A percentile compares a stretch with the other conserved stretches of the same genome.
Conservation (phyloP, 2,888 invertebrate species). For the Platypus cylindrus region DNA sequence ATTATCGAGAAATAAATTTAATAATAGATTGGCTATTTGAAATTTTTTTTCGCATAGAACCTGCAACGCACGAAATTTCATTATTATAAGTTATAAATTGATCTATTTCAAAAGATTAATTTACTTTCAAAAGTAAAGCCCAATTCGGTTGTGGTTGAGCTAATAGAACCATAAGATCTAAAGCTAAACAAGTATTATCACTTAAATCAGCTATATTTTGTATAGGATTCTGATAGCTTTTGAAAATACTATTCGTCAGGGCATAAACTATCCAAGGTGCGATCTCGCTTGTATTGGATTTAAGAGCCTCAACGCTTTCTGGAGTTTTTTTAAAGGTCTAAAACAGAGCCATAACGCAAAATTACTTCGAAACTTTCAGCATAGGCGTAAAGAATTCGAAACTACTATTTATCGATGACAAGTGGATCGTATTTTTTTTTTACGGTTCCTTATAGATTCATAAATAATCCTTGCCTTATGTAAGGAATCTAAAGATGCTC, state of each 20-base stretch:
- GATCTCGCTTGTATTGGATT: slow-evolving; percentile 41
- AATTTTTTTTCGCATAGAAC: slow-evolving; percentile 61
- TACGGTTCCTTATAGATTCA: not conserved
- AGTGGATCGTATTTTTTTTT: too few relatives aligned
- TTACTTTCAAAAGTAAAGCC: slow-evolving; percentile 60
- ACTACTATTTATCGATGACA: too few relatives aligned
- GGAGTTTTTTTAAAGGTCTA: slow-evolving; percentile 43
- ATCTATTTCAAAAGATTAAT: not conserved
- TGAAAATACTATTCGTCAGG: slow-evolving; percentile 49
- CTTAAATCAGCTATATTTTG: slow-evolving; percentile 36
- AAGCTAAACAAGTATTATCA: slow-evolving; percentile 47
- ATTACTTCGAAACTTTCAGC: too few relatives aligned
- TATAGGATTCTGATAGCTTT: slow-evolving; percentile 29
- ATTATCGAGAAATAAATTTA: slow-evolving; percentile 41
- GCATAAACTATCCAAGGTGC: slow-evolving; percentile 61
- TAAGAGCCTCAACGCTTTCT: slow-evolving; percentile 43
- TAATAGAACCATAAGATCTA: slow-evolving; percentile 58
- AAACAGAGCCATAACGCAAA: too few relatives aligned
- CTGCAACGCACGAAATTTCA: slow-evolving; percentile 31
- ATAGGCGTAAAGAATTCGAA: too few relatives aligned
- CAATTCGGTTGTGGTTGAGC: slow-evolving; percentile 71
- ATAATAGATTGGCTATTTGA: slow-evolving; percentile 45
- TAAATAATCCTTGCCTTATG: slow-evolving; percentile 49
- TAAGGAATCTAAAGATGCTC: slow-evolving; percentile 59
- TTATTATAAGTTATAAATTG: not conserved